Evolutionary conservation across 64 coral and sea anemone genomes (phyloP).

Genomic region (Montipora foliosa): DNA sequence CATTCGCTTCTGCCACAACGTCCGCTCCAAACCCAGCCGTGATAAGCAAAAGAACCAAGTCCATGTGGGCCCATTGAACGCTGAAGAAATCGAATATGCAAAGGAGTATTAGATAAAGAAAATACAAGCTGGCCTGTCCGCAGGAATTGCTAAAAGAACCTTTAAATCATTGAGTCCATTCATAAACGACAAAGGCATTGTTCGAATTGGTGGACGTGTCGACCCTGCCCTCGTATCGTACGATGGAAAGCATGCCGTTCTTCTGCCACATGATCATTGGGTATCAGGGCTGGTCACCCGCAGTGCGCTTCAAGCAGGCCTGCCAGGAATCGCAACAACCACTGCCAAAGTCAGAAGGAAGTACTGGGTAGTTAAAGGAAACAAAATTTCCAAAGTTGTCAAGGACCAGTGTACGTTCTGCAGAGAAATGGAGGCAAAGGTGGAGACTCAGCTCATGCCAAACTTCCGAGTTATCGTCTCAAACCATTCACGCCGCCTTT

Average conservation of each 20-base stretch:
- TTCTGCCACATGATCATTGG: constrained; percentile 52
- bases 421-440: constrained; percentile 19
- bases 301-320: constrained; percentile 30
- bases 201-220: constrained; percentile 68
- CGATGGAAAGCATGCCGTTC: constrained; percentile 16
- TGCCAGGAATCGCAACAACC: constrained; percentile 51
- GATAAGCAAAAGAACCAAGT: constrained; percentile 34
- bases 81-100: constrained; percentile 66
- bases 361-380: constrained; percentile 58
- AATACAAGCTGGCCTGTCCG: constrained; percentile 53
- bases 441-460: constrained; percentile 54
- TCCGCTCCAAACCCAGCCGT: not conserved
- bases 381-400: constrained; percentile 29
- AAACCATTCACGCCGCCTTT: constrained; percentile 52
- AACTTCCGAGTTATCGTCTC: constrained; percentile 3
- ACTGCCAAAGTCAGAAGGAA: constrained; percentile 51
- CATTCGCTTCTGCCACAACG: constrained; percentile 24
- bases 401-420: constrained; percentile 37
- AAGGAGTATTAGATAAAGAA: constrained; percentile 71
- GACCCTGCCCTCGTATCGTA: constrained; percentile 46
- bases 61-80: constrained; percentile 43
- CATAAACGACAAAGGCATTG: constrained; percentile 59
- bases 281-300: constrained; percentile 48
- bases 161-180: constrained; percentile 60
- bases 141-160: constrained; percentile 48